These are phyloP conservation scores for Germaria angustata DNA, from an alignment of 2,888 invertebrate genomes.

Conservation along the genomic window DNA sequence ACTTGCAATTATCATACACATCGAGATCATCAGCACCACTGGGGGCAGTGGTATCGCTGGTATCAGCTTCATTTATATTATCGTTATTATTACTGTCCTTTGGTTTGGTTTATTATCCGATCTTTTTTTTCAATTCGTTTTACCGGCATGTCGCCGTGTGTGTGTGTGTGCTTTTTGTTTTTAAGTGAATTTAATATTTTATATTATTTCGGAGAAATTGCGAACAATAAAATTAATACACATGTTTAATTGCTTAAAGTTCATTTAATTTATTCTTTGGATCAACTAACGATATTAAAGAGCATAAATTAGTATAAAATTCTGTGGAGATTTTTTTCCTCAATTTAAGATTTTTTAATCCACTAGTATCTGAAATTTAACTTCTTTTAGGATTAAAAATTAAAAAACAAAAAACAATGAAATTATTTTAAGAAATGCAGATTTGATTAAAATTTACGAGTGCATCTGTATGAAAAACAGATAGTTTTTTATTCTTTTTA, in stretches of 20 bases:
- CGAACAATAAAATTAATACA: not conserved
- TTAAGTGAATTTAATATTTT: not conserved
- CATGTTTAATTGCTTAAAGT: not conserved
- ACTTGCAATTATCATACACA: constrained; percentile 62
- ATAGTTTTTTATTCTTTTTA: no score
- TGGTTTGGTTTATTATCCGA: constrained; percentile 20
- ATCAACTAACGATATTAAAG: no score
- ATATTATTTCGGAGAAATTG: not conserved
- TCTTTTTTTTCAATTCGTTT: not conserved
- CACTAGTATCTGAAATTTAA: no score
- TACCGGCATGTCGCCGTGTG: not conserved
- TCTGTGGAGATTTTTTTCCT: not conserved
- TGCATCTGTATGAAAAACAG: no score
- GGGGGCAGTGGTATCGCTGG: constrained; percentile 27
- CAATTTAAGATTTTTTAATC: no score
- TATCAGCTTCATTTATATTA: constrained; percentile 32
- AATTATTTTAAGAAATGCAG: no score
- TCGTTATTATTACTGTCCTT: constrained; percentile 30
- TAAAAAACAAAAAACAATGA: no score
- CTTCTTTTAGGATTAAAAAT: no score
- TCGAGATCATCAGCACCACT: constrained; percentile 48
- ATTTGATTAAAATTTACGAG: no score
- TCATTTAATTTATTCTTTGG: not conserved
- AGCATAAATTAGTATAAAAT: not conserved
- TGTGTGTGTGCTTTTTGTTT: not conserved